Conservation (phyloP, 53 echinoderm and acorn worm species). For the Hippasteria phrygiana region DNA sequence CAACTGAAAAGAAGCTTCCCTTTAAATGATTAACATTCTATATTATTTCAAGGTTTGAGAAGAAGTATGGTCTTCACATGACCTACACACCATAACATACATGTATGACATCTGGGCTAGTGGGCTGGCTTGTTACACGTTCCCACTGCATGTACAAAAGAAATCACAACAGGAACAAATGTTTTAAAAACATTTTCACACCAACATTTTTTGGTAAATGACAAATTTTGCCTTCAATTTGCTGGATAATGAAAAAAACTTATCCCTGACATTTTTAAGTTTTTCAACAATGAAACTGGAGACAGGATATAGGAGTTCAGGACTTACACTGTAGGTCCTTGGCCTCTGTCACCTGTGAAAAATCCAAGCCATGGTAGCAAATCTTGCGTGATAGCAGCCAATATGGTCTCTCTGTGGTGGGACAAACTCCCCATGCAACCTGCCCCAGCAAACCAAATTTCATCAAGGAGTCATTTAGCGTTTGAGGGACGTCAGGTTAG, state of each 20-base stretch:
- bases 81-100: too few relatives aligned
- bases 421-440: conserved; percentile 49
- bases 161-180: too few relatives aligned
- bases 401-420: conserved; percentile 47
- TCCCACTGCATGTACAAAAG: too few relatives aligned
- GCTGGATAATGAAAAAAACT: too few relatives aligned
- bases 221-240: neutral
- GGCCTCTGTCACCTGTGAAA: neutral
- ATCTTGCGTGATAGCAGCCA: conserved; percentile 43
- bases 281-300: neutral
- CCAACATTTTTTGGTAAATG: neutral
- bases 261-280: neutral
- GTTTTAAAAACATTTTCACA: neutral
- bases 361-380: neutral
- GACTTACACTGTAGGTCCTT: neutral
- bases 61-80: too few relatives aligned
- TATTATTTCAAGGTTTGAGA: too few relatives aligned
- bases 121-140: too few relatives aligned
- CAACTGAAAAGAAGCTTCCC: too few relatives aligned
- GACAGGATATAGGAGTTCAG: too few relatives aligned
- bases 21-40: too few relatives aligned
- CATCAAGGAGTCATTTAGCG: neutral
- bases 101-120: too few relatives aligned
- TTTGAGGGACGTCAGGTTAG: conserved; percentile 41
- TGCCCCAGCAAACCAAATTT: conserved; percentile 21